Percentiles rank a stretch among this genome's conserved stretches.
phyloP scores from a whole-genome alignment of 2,797 vertebrate species.

The Pelochelys cantorii region DNA sequence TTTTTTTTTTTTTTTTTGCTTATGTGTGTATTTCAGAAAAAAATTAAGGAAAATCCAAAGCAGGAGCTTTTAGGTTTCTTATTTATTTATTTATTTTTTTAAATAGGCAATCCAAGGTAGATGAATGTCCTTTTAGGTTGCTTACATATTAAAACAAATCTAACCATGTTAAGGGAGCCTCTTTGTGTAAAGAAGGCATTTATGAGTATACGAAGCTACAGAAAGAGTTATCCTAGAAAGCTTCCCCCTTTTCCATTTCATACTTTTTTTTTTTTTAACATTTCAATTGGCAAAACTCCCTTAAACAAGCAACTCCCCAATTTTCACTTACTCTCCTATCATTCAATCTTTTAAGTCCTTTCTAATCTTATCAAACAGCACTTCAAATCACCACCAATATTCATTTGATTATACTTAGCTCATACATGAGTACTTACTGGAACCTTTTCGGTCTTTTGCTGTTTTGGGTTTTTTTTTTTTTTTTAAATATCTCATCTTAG shows the following conservation, averaged over 20 bases:
- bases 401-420: slow-evolving; percentile 18
- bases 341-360: slow-evolving; percentile 2
- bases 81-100: background rate
- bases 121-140: background rate
- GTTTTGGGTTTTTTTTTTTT: background rate
- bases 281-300: background rate
- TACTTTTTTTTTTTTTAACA: background rate
- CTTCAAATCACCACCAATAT: background rate
- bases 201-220: background rate
- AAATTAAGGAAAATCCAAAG: background rate
- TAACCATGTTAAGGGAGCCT: background rate
- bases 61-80: background rate
- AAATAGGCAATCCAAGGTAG: background rate
- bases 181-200: background rate
- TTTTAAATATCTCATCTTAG: background rate
- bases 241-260: background rate
- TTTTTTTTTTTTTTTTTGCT: too few relatives aligned
- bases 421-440: background rate
- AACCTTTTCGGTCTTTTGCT: background rate
- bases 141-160: background rate
- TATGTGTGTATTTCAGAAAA: background rate
- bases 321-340: slow-evolving; percentile 28
- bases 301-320: background rate
- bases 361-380: slow-evolving; percentile 19
- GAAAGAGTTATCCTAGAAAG: background rate